Conservation (phyloP, 1,140 invertebrate species). For the Ganaspis sp. region DNA sequence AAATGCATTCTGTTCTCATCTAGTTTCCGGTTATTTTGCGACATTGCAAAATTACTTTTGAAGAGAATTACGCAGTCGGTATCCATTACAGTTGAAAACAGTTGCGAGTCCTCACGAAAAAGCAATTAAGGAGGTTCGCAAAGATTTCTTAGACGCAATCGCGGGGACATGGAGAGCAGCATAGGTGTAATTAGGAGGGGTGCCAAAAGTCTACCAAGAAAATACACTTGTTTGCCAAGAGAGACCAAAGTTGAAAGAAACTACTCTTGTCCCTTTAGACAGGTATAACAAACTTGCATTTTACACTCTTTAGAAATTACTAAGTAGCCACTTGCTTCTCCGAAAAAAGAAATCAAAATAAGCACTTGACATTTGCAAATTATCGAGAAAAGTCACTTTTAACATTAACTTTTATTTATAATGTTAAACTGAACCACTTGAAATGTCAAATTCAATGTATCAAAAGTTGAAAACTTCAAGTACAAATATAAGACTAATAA, state of each 20-base stretch:
- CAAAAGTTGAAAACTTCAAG: too few species aligned
- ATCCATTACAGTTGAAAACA: constrained; percentile 1
- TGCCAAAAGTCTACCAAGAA: constrained; percentile 13
- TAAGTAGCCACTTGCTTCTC: not conserved
- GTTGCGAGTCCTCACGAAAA: constrained; percentile 1
- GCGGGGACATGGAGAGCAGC: not conserved
- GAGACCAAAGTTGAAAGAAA: constrained; percentile 1
- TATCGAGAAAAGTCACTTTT: too few species aligned
- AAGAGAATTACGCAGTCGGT: not conserved
- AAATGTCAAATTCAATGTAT: too few species aligned
- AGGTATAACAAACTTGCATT: not conserved
- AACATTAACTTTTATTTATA: too few species aligned
- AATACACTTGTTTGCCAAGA: not conserved
- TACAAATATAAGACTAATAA: too few species aligned
- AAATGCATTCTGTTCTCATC: not conserved
- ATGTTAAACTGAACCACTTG: too few species aligned
- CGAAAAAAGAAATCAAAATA: not conserved
- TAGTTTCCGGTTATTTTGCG: constrained; percentile 3
- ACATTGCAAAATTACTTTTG: constrained; percentile 10
- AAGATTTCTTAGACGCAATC: not conserved
- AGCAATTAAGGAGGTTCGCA: not conserved
- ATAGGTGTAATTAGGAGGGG: not conserved
- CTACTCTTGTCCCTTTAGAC: not conserved
- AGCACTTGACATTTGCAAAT: too few species aligned
- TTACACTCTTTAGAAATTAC: not conserved